Evolutionary conservation across 1,140 invertebrate genomes (phyloP).

Genomic region (Trichomalopsis sarcophagae): DNA sequence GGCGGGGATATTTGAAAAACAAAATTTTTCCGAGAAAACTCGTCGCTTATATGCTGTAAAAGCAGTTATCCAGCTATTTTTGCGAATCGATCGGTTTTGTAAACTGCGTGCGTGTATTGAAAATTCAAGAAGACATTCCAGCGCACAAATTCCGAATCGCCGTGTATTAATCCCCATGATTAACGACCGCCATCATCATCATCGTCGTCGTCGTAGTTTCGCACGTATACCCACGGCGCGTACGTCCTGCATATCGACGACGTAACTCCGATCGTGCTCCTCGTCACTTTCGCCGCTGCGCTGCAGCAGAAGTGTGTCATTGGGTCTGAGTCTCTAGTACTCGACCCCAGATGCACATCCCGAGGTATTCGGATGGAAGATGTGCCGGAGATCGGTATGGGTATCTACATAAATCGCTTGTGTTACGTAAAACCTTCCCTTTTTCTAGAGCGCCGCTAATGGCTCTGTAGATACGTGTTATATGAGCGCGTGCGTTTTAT

Average conservation of each 20-base stretch:
- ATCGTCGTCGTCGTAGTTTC: not conserved
- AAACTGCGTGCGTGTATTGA: not conserved
- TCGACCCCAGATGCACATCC: constrained; percentile 53
- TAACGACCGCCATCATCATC: not conserved
- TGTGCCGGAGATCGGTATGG: not conserved
- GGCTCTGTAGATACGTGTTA: not conserved
- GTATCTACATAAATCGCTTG: not conserved
- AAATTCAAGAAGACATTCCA: not conserved
- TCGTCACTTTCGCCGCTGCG: constrained; percentile 59
- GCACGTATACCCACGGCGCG: not conserved
- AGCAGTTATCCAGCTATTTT: not conserved
- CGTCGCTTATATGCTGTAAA: not conserved
- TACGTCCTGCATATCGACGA: constrained; percentile 51
- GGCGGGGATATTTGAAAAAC: not conserved
- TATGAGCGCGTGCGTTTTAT: not conserved
- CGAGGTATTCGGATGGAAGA: constrained; percentile 35
- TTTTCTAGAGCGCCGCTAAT: not conserved
- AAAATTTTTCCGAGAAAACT: constrained; percentile 4
- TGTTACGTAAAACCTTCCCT: not conserved
- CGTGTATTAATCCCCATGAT: not conserved
- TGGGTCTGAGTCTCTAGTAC: constrained; percentile 55
- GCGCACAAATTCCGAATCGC: too few relatives aligned
- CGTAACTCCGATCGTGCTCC: constrained; percentile 55
- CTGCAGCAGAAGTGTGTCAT: constrained; percentile 61
- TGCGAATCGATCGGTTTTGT: constrained; percentile 6